These are phyloP conservation scores for Rhea americana DNA, from an alignment of 2,113 vertebrate species.

Conservation along the genomic window DNA sequence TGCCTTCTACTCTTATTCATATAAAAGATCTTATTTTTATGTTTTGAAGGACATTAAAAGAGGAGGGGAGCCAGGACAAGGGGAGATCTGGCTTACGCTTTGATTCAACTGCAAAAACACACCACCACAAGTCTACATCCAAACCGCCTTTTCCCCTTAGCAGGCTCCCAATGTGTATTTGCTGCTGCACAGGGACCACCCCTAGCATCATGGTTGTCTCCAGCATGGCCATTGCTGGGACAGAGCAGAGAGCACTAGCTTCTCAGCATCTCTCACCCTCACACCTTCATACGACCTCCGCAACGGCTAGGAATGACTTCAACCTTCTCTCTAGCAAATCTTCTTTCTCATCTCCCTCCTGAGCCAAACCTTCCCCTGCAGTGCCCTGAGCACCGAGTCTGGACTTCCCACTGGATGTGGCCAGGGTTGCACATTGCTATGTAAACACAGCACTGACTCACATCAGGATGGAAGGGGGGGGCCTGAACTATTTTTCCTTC, in stretches of 20 bases:
- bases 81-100: neutral
- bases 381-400: accelerated
- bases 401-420: neutral
- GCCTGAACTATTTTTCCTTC: neutral
- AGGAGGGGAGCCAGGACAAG: neutral
- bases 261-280: neutral
- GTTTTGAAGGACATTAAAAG: neutral
- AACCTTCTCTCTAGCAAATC: neutral
- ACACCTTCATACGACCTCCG: neutral
- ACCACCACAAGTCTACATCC: neutral
- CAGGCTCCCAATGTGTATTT: neutral
- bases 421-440: neutral
- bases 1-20: slow-evolving; percentile 21
- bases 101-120: neutral
- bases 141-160: neutral
- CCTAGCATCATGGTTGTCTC: neutral
- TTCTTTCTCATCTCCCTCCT: neutral
- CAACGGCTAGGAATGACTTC: neutral
- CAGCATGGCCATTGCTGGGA: neutral
- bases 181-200: neutral
- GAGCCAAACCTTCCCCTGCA: neutral
- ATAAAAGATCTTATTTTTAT: slow-evolving; percentile 54
- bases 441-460: neutral
- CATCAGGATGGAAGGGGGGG: neutral
- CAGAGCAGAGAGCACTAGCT: neutral